phyloP scores from a whole-genome alignment of 2,797 vertebrate genomes.

The Myiotriccus ornatus region DNA sequence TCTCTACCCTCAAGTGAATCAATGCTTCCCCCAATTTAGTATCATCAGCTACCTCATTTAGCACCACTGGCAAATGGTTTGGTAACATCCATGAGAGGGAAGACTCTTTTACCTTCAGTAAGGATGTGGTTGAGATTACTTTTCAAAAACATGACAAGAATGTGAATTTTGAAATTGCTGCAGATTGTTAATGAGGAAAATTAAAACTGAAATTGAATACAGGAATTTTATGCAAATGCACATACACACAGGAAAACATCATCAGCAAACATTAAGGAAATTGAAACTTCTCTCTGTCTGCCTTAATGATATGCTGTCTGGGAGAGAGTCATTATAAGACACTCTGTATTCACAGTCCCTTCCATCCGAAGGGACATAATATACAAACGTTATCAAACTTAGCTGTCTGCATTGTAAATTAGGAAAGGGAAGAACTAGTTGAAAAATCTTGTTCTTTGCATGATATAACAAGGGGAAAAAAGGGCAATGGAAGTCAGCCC shows the following conservation, averaged over 20 bases:
- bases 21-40: neutral
- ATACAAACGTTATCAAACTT: neutral
- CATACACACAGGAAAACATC: slow-evolving; percentile 2
- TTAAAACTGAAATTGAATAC: neutral
- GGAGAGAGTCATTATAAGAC: neutral
- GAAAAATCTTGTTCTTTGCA: neutral
- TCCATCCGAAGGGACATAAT: neutral
- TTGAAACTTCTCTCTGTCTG: neutral
- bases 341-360: neutral
- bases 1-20: neutral
- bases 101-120: neutral
- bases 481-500: neutral
- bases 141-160: neutral
- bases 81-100: neutral
- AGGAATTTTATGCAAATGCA: neutral
- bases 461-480: rapidly evolving
- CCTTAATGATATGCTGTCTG: neutral
- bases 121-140: neutral
- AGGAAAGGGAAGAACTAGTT: neutral
- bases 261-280: slow-evolving; percentile 31
- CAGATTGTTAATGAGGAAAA: neutral
- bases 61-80: neutral
- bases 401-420: neutral
- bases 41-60: neutral
- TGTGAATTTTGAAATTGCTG: neutral